These are phyloP conservation scores for Battus philenor DNA, from an alignment of 1,140 invertebrate species.

Conservation along the genomic window DNA sequence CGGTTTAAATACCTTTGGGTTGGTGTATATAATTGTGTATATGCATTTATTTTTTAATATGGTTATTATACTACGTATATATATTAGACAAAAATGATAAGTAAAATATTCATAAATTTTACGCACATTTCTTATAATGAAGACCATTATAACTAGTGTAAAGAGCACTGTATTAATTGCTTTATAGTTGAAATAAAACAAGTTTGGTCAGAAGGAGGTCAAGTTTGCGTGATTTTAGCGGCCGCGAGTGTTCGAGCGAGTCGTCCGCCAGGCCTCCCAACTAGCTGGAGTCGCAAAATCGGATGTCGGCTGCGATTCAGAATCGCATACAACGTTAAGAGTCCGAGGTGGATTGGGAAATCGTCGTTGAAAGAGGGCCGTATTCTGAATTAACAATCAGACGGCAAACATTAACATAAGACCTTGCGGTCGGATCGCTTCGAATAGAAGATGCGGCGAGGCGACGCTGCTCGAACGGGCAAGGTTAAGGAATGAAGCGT, in stretches of 20 bases:
- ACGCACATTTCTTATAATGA: slow-evolving; percentile 22
- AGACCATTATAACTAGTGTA: slow-evolving; percentile 28
- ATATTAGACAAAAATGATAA: too few relatives aligned
- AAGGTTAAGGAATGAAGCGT: slow-evolving; percentile 39
- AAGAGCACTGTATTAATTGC: slow-evolving; percentile 37
- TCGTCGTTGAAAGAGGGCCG: slow-evolving; percentile 17
- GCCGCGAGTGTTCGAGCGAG: slow-evolving; percentile 18
- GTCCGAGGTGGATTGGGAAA: slow-evolving; percentile 26
- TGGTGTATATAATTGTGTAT: too few relatives aligned
- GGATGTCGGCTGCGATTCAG: neutral
- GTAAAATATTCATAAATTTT: too few relatives aligned
- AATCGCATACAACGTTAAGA: neutral
- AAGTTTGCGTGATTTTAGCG: slow-evolving; percentile 42
- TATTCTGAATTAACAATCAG: slow-evolving; percentile 40
- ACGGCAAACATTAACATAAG: slow-evolving; percentile 31
- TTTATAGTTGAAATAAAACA: slow-evolving; percentile 44
- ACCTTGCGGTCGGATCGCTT: slow-evolving; percentile 40
- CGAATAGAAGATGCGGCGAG: slow-evolving; percentile 37
- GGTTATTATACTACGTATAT: too few relatives aligned
- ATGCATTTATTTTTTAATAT: too few relatives aligned
- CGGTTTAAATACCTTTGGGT: too few relatives aligned
- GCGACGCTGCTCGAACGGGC: slow-evolving; percentile 27
- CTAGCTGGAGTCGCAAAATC: slow-evolving; percentile 15
- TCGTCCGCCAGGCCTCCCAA: slow-evolving; percentile 17
- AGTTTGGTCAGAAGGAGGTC: slow-evolving; percentile 51